Conservation (phyloP, 2,113 vertebrate species). For the Dunckerocampus dactyliophorus region DNA sequence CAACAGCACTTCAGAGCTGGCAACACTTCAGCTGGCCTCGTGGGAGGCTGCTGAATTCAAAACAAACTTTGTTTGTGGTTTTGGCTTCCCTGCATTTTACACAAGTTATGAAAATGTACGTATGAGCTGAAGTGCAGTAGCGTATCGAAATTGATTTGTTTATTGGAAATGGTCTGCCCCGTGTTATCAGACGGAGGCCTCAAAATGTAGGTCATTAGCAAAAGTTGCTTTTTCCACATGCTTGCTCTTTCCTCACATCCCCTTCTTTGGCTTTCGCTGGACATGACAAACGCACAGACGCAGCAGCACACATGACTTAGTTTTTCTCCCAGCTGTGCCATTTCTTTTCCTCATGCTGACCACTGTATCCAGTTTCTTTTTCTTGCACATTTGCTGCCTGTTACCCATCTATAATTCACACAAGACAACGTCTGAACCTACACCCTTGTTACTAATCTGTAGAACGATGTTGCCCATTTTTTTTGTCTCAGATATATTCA, state of each 20-base stretch:
- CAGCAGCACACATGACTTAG: constrained; percentile 24
- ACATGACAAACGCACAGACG: constrained; percentile 8
- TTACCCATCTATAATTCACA: constrained; percentile 49
- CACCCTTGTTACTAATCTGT: constrained; percentile 1
- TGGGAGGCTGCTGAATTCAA: constrained; percentile 33
- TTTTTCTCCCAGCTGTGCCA: constrained; percentile 30
- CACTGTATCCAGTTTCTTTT: constrained; percentile 26
- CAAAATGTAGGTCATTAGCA: constrained; percentile 34
- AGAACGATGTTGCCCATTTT: constrained; percentile 4
- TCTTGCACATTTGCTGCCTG: constrained; percentile 31
- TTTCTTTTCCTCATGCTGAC: constrained; percentile 19
- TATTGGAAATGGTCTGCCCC: constrained; percentile 15
- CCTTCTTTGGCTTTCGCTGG: constrained; percentile 20
- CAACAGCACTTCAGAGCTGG: background rate
- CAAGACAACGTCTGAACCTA: constrained; percentile 14
- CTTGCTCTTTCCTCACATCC: constrained; percentile 18
- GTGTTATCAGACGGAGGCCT: constrained; percentile 6
- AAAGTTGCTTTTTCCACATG: constrained; percentile 17
- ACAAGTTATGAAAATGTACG: background rate
- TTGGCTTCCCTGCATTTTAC: background rate
- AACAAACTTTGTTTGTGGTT: constrained; percentile 1
- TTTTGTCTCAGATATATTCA: constrained; percentile 15
- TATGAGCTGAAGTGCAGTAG: background rate
- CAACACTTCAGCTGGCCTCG: constrained; percentile 20
- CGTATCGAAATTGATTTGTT: constrained; percentile 11